phyloP scores from a whole-genome alignment of 2,888 invertebrate species.

The Glomeris marginata region DNA sequence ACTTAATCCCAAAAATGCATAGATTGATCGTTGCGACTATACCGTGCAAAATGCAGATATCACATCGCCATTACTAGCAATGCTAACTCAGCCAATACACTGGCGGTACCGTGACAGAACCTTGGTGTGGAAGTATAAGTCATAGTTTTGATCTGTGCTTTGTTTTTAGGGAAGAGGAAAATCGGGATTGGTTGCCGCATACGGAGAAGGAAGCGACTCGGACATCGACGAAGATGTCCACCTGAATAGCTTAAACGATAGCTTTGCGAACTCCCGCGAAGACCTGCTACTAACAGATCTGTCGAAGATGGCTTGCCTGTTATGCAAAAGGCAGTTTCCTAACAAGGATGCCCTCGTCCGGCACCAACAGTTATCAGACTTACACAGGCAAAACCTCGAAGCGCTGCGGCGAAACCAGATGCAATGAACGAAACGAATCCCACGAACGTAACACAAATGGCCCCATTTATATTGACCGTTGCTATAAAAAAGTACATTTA shows the following conservation, averaged over 20 bases:
- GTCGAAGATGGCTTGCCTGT: constrained; percentile 70
- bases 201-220: constrained; percentile 53
- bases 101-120: too few species aligned
- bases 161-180: constrained; percentile 6
- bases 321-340: constrained; percentile 90
- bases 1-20: too few species aligned
- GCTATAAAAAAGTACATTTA: too few species aligned
- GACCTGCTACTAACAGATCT: constrained; percentile 49
- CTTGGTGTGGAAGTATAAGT: too few species aligned
- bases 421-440: too few species aligned
- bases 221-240: constrained; percentile 44
- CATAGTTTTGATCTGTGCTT: constrained; percentile 4
- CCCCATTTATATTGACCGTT: too few species aligned
- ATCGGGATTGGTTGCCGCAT: constrained; percentile 50
- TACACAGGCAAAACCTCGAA: constrained; percentile 80
- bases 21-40: too few species aligned
- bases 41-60: too few species aligned
- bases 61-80: too few species aligned
- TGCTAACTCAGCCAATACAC: too few species aligned
- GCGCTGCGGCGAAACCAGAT: constrained; percentile 19
- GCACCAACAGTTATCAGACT: constrained; percentile 81
- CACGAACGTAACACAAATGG: too few species aligned
- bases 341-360: constrained; percentile 69
- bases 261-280: constrained; percentile 28
- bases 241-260: constrained; percentile 24